Evolutionary conservation across 1,140 invertebrate genomes (phyloP).

Genomic region (Drosophila ercepeae): DNA sequence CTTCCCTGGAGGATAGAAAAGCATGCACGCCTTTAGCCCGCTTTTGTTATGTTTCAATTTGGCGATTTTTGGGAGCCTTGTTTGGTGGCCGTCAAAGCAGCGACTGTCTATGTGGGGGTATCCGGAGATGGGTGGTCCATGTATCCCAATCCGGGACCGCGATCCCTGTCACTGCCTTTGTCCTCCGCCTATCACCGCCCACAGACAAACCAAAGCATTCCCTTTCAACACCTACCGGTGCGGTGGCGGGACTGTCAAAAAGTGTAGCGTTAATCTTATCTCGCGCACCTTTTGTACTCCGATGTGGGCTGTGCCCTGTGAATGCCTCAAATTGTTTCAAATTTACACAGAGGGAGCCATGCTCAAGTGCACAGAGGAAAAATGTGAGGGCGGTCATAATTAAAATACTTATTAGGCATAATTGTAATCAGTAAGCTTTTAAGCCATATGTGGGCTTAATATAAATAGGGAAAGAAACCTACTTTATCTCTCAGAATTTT

Average conservation of each 20-base stretch:
- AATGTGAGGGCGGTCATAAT: not conserved
- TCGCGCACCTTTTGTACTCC: conserved; percentile 40
- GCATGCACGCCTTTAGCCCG: conserved; percentile 21
- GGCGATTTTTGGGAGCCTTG: conserved; percentile 34
- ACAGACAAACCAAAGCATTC: conserved; percentile 17
- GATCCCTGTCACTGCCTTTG: not conserved
- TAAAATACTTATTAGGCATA: not conserved
- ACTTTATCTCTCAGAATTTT: too few relatives aligned
- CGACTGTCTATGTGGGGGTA: conserved; percentile 14
- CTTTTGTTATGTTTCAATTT: conserved; percentile 77
- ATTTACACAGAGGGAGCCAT: not conserved
- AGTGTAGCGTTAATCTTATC: conserved; percentile 59
- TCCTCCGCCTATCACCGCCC: conserved; percentile 12
- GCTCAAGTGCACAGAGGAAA: not conserved
- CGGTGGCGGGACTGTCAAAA: conserved; percentile 24
- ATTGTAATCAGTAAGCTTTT: too few relatives aligned
- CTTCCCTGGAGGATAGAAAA: conserved; percentile 6
- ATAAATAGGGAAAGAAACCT: too few relatives aligned
- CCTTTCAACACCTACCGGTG: conserved; percentile 3
- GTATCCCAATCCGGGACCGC: not conserved
- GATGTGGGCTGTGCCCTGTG: conserved; percentile 11
- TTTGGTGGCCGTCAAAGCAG: conserved; percentile 30
- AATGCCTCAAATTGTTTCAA: conserved; percentile 20
- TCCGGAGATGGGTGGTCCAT: not conserved
- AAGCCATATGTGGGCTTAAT: too few relatives aligned